phyloP scores from a whole-genome alignment of 1,140 invertebrate genomes.

The Aphaenogaster ashmeadi region DNA sequence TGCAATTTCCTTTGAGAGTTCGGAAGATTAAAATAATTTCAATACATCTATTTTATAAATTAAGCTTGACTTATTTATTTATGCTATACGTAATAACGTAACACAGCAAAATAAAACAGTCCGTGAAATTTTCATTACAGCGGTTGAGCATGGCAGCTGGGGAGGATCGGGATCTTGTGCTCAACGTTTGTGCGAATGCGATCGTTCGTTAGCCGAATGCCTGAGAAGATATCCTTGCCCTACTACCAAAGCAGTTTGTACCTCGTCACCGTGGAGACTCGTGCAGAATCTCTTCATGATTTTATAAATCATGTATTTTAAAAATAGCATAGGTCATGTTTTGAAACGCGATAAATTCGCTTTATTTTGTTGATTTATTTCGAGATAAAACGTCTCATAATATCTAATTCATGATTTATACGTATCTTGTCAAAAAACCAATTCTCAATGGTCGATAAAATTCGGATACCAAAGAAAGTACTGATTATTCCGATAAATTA shows the following conservation, averaged over 20 bases:
- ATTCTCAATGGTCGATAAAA: neutral
- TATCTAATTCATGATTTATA: neutral
- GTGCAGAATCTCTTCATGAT: conserved; percentile 91
- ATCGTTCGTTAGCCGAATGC: conserved; percentile 93
- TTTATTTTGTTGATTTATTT: neutral
- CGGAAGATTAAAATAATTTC: neutral
- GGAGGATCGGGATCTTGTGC: conserved; percentile 91
- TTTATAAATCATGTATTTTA: conserved; percentile 73
- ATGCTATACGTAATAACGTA: neutral
- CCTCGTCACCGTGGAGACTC: conserved; percentile 90
- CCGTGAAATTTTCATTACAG: conserved; percentile 80
- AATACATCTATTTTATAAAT: neutral
- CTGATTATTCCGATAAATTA: neutral
- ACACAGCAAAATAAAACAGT: neutral
- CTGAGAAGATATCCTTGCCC: conserved; percentile 93
- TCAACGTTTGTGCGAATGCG: conserved; percentile 94
- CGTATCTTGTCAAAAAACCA: neutral
- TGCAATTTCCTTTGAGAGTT: neutral
- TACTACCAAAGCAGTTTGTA: conserved; percentile 90
- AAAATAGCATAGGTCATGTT: neutral
- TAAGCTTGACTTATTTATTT: neutral
- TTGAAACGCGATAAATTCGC: neutral
- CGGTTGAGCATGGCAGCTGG: conserved; percentile 90
- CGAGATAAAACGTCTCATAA: neutral
- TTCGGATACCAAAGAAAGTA: neutral